These are phyloP conservation scores for Plebejus anna DNA, from an alignment of 2,888 invertebrate species.

Conservation along the genomic window DNA sequence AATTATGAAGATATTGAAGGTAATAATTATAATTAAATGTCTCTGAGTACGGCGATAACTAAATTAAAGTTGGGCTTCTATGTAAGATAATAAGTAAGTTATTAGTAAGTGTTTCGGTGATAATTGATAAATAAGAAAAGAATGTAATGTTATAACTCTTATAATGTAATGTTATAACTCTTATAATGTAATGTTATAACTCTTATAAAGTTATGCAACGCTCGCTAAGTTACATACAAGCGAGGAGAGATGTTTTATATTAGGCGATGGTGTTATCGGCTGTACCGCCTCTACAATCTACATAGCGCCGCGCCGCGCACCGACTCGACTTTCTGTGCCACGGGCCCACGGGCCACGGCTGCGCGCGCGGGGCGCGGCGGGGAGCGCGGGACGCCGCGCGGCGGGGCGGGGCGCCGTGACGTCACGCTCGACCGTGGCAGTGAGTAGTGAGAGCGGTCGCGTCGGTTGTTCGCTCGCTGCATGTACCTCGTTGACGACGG, in stretches of 20 bases:
- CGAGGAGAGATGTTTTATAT: conserved; percentile 49
- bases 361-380: conserved; percentile 41
- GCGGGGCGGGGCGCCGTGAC: conserved; percentile 61
- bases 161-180: too few species aligned
- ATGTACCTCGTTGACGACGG: conserved; percentile 73
- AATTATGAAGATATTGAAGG: too few species aligned
- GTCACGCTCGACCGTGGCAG: conserved; percentile 79
- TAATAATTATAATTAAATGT: too few species aligned
- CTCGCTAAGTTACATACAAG: not conserved
- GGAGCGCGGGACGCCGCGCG: conserved; percentile 42
- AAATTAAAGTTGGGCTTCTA: not conserved
- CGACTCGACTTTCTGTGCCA: conserved; percentile 74
- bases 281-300: conserved; percentile 24
- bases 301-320: conserved; percentile 31
- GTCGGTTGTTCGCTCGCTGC: conserved; percentile 64
- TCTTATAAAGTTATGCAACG: conserved; percentile 13
- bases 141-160: not conserved
- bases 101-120: too few species aligned
- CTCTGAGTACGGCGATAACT: too few species aligned
- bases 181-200: too few species aligned
- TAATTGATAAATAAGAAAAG: not conserved
- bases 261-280: conserved; percentile 63
- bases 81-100: not conserved
- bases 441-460: conserved; percentile 78
- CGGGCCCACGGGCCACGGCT: conserved; percentile 66